Conservation (phyloP, 2,888 invertebrate species). For the Apeira syringaria region DNA sequence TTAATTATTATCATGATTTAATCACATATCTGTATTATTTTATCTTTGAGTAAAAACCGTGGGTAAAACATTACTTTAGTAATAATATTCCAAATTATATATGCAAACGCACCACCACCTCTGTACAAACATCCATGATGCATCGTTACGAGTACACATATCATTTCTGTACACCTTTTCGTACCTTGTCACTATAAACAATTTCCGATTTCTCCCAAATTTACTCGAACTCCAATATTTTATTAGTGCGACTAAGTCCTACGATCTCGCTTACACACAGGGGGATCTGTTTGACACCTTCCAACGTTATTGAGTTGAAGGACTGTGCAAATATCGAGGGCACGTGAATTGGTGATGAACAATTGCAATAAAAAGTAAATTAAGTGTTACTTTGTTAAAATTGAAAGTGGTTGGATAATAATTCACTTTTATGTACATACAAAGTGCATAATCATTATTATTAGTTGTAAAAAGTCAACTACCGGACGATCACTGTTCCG, state of each 20-base stretch:
- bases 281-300: slow-evolving; percentile 30
- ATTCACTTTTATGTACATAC: slow-evolving; percentile 5
- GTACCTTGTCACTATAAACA: slow-evolving; percentile 9
- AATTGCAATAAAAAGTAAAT: slow-evolving; percentile 17
- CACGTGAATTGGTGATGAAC: slow-evolving; percentile 14
- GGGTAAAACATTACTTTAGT: no score
- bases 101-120: slow-evolving; percentile 15
- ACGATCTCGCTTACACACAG: background rate
- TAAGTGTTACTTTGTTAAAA: slow-evolving; percentile 13
- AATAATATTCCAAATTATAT: slow-evolving; percentile 7
- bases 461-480: background rate
- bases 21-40: no score
- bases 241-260: slow-evolving; percentile 2
- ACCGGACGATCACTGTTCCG: slow-evolving; percentile 6
- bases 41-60: no score
- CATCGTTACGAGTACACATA: slow-evolving; percentile 16
- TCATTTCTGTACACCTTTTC: background rate
- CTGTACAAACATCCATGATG: slow-evolving; percentile 20
- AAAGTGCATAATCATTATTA: slow-evolving; percentile 7
- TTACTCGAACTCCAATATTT: background rate
- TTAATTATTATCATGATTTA: no score
- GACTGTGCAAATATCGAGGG: slow-evolving; percentile 21
- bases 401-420: slow-evolving; percentile 19
- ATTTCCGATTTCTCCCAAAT: no score
- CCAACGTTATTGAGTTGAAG: slow-evolving; percentile 24